Conservation (phyloP, 2,113 vertebrate genomes). For the Buteo buteo region DNA sequence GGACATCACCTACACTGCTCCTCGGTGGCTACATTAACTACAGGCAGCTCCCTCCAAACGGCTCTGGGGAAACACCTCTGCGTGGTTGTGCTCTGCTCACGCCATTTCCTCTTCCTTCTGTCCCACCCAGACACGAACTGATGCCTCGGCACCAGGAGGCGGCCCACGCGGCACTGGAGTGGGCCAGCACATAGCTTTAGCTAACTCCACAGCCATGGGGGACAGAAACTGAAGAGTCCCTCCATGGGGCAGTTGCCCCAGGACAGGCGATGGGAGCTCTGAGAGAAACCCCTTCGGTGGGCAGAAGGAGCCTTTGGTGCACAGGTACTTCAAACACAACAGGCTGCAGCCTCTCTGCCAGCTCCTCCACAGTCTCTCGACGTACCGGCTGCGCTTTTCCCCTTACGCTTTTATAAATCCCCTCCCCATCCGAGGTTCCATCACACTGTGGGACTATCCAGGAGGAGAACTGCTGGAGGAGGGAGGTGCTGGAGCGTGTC, state of each 20-base stretch:
- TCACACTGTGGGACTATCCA: neutral
- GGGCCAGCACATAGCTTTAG: neutral
- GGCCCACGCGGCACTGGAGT: fast-evolving
- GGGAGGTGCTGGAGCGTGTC: neutral
- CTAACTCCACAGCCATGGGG: neutral
- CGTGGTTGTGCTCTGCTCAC: neutral
- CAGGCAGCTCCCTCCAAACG: neutral
- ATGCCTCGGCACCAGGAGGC: fast-evolving
- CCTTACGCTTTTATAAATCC: neutral
- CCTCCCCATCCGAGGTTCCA: neutral
- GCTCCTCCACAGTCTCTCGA: neutral
- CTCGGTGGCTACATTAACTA: neutral
- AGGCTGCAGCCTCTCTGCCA: neutral
- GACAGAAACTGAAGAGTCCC: neutral
- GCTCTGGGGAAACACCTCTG: neutral
- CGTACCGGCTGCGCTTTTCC: neutral
- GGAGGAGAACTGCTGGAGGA: neutral
- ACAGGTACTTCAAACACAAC: neutral
- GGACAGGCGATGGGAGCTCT: neutral
- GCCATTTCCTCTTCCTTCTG: neutral
- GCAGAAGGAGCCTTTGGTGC: neutral
- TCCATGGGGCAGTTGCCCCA: neutral
- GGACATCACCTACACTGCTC: neutral
- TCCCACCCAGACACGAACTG: neutral
- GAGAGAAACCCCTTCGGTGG: neutral